These are phyloP conservation scores for Calonectris borealis DNA, from an alignment of 2,113 vertebrate species.

Conservation along the genomic window DNA sequence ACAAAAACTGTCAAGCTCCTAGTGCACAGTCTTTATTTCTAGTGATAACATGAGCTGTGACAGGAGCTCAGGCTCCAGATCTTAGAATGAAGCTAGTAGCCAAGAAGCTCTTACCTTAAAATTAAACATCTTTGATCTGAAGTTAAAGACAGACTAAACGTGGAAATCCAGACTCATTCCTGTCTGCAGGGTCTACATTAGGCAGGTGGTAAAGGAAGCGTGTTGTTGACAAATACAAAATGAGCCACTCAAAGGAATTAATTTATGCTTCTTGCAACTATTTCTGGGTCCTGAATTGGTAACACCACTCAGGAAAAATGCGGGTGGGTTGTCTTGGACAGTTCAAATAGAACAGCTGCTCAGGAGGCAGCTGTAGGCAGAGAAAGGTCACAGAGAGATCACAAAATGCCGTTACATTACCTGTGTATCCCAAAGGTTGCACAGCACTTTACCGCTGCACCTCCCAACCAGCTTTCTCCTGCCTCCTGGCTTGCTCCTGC, in stretches of 20 bases:
- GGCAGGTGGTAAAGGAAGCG: background rate
- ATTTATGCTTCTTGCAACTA: background rate
- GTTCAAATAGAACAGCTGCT: background rate
- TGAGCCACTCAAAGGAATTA: background rate
- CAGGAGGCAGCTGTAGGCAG: background rate
- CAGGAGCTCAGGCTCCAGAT: background rate
- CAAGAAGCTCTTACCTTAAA: background rate
- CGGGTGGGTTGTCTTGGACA: background rate
- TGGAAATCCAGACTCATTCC: background rate
- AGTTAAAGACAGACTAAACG: background rate
- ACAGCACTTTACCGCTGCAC: background rate
- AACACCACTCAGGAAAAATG: background rate
- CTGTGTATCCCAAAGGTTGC: background rate
- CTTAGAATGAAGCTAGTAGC: background rate
- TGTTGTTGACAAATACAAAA: background rate
- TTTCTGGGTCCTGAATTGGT: background rate
- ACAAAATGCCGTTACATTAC: background rate
- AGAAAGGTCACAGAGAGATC: background rate
- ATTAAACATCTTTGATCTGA: background rate
- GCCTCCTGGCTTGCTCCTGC: background rate
- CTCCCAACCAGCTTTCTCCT: background rate
- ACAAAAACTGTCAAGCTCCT: background rate
- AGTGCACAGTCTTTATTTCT: background rate
- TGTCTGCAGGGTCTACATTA: background rate
- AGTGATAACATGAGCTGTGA: background rate